Conservation (phyloP, 2,113 vertebrate genomes). For the Eulemur macaco region DNA sequence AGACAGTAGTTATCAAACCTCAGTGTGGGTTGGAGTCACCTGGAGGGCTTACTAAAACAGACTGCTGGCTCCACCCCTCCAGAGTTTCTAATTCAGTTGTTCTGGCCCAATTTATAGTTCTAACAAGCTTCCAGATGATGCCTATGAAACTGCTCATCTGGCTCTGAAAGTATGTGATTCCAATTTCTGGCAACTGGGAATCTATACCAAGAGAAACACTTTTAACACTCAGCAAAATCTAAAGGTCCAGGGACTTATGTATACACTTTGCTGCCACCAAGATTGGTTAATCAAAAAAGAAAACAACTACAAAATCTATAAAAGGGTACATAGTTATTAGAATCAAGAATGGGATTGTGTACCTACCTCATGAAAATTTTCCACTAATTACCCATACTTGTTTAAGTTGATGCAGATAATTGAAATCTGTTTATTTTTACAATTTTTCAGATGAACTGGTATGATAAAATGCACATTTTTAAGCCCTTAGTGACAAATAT, state of each 20-base stretch:
- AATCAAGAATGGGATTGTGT: background rate
- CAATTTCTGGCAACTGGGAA: background rate
- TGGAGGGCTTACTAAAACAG: background rate
- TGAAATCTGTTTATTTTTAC: slow-evolving; percentile 76
- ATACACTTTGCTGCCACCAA: background rate
- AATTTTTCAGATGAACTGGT: slow-evolving; percentile 68
- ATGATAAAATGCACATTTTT: slow-evolving; percentile 65
- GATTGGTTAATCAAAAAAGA: background rate
- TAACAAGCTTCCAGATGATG: background rate
- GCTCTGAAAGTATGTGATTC: background rate
- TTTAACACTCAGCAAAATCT: background rate
- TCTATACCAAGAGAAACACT: background rate
- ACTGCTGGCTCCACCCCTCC: background rate
- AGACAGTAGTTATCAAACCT: background rate
- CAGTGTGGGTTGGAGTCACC: background rate
- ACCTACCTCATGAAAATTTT: background rate
- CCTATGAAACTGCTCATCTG: background rate
- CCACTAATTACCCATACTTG: background rate
- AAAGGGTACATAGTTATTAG: background rate
- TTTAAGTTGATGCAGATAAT: background rate
- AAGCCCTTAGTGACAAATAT: slow-evolving; percentile 59
- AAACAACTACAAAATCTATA: background rate
- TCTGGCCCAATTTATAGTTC: background rate
- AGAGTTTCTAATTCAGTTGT: background rate
- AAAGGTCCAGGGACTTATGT: background rate